These are phyloP conservation scores for Strigamia maritima DNA, from an alignment of 2,888 invertebrate species.

Conservation along the genomic window DNA sequence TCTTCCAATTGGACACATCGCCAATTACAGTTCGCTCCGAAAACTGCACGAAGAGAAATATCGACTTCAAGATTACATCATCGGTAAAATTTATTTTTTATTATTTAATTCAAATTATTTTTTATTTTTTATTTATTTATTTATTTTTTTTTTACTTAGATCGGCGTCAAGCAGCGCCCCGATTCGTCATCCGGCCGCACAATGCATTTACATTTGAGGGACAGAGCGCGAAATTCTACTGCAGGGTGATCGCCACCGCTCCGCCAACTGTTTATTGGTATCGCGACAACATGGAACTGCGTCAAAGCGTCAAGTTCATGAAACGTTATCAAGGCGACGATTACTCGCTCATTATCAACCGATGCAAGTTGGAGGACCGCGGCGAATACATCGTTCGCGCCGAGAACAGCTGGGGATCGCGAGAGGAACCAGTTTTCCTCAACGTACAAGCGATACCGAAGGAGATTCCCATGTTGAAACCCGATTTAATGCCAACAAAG, in stretches of 20 bases:
- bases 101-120: no score
- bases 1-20: conserved; percentile 91
- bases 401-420: conserved; percentile 91
- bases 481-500: conserved; percentile 64
- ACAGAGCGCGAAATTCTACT: conserved; percentile 95
- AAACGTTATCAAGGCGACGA: conserved; percentile 94
- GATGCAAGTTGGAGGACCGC: conserved; percentile 89
- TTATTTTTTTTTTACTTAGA: no score
- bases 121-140: no score
- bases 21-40: conserved; percentile 94
- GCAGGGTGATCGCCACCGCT: conserved; percentile 90
- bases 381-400: conserved; percentile 96
- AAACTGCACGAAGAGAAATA: conserved; percentile 95
- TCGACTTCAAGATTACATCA: conserved; percentile 91
- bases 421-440: conserved; percentile 93
- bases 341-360: conserved; percentile 95
- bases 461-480: conserved; percentile 65
- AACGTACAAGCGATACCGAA: conserved; percentile 85
- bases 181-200: conserved; percentile 95
- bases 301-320: conserved; percentile 99
- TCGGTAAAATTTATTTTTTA: conserved; percentile 62
- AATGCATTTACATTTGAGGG: conserved; percentile 96
- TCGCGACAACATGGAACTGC: conserved; percentile 83
- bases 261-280: conserved; percentile 95
- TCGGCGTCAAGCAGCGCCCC: conserved; percentile 93